Percentiles rank a stretch among this genome's conserved stretches.
Conservation (phyloP, 2,888 invertebrate genomes). For the Drosophila subquinaria region DNA sequence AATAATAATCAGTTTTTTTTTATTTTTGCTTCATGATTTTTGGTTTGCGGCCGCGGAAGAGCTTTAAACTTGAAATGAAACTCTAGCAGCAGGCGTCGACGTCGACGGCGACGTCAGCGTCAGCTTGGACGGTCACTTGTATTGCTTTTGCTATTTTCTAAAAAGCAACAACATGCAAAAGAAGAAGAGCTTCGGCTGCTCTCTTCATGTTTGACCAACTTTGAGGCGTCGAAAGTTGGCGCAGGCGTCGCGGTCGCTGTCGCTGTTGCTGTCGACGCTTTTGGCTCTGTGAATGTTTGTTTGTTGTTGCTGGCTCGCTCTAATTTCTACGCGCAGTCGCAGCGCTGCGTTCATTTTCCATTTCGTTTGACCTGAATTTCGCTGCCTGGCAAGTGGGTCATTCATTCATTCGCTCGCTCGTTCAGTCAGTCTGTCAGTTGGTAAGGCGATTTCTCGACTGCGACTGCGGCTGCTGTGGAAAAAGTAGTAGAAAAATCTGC, state of each 20-base stretch:
- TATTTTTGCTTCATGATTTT: conserved; percentile 26
- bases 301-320: conserved; percentile 58
- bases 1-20: conserved; percentile 43
- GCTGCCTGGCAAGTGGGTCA: conserved; percentile 76
- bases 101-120: neutral
- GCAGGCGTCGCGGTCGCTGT: conserved; percentile 29
- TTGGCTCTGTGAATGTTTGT: conserved; percentile 1
- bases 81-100: conserved; percentile 45
- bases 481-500: conserved; percentile 72
- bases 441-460: conserved; percentile 57
- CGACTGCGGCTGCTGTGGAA: conserved; percentile 53
- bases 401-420: conserved; percentile 25
- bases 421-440: conserved; percentile 4
- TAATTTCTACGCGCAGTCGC: conserved; percentile 81
- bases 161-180: conserved; percentile 42
- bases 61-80: conserved; percentile 81
- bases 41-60: conserved; percentile 73
- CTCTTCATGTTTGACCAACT: conserved; percentile 75
- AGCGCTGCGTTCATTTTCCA: conserved; percentile 79
- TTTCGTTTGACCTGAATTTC: conserved; percentile 85
- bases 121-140: conserved; percentile 19
- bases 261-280: conserved; percentile 8
- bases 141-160: conserved; percentile 75
- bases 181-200: conserved; percentile 15
- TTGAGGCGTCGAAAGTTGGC: conserved; percentile 59